Base-by-base conservation (phyloP, 2,797 vertebrate species). In the Tiaroga cobitis region DNA sequence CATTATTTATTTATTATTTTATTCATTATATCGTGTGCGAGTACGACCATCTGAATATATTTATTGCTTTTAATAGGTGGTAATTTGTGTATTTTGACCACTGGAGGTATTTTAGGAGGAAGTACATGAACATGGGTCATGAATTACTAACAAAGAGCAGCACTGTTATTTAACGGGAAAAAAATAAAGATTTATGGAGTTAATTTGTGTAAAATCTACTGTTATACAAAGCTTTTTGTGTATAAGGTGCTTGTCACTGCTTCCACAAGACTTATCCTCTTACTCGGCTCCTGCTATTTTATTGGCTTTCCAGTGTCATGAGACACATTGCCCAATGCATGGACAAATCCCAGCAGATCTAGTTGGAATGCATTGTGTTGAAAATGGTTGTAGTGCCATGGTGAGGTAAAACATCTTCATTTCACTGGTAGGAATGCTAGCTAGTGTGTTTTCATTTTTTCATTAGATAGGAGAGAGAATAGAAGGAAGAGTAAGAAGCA, bases 301-400 rank as follows among this genome's bases (percentile, higher is more conserved):
- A 21, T 54, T 61, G 65, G 46, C 37, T 73, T 70, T 83, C 18
- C 65, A 49, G 18, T 68, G 16, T 84, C 88, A 89, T 86, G 73
- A 88, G 82, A 74, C 81, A 34, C 46, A 13, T 83, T 75, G 21
- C 67, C 56, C 56, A 79, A 74, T 43, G 69, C 54, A 34, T 59
- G 51, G 65, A 83, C 49, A 86, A 86, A 85, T 61, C 69, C 46
- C 11, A 75, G 75, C 56, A 85, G 84, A 82, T 41, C 68, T 61
- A 41, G n/a, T 49, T 70, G 69, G 49, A 81, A 74, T 81, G 74
- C 34, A 81, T 8, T 10, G 24, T 68, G 29, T 54, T 81, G 29
- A 74, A 83, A 73, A 54, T 21, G 10, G 59, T 16, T 49, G 19
- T 67, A 63, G 54, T 21, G 24, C 59, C 49, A 70, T n/a, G 46